phyloP scores from a whole-genome alignment of 2,888 invertebrate species.

The Ariolimax columbianus region DNA sequence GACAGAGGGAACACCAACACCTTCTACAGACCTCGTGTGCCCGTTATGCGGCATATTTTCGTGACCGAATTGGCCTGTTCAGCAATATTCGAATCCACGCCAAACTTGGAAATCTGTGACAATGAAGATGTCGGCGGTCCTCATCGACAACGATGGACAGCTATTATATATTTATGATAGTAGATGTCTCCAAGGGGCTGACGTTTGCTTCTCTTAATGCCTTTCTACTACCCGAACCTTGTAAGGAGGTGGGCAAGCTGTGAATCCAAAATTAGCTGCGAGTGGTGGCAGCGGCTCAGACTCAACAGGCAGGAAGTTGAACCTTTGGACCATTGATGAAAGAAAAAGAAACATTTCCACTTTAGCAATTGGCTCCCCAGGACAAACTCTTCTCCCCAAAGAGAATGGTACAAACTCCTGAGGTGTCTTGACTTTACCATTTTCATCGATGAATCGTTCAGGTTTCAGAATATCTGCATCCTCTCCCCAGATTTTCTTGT shows the following conservation, averaged over 20 bases:
- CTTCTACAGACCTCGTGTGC: too few relatives aligned
- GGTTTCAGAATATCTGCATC: constrained; percentile 64
- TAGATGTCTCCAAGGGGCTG: too few relatives aligned
- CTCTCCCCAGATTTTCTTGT: constrained; percentile 59
- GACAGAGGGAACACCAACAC: too few relatives aligned
- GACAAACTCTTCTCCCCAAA: not conserved
- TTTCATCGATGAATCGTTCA: constrained; percentile 62
- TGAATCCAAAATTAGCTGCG: constrained; percentile 3
- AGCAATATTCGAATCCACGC: too few relatives aligned
- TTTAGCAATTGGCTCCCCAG: constrained; percentile 24
- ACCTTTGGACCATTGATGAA: constrained; percentile 32
- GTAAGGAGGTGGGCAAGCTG: constrained; percentile 12
- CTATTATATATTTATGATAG: too few relatives aligned
- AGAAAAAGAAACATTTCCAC: constrained; percentile 42
- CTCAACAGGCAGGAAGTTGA: constrained; percentile 39
- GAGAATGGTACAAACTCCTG: constrained; percentile 58
- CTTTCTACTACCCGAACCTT: not conserved
- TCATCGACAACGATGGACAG: too few relatives aligned
- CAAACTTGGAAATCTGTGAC: too few relatives aligned
- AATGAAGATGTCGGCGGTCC: too few relatives aligned
- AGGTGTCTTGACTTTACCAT: constrained; percentile 47
- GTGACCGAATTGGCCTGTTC: too few relatives aligned
- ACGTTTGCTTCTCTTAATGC: too few relatives aligned
- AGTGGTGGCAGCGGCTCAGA: constrained; percentile 24
- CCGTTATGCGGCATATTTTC: too few relatives aligned